Percentiles rank a stretch among this genome's conserved stretches.
Conservation (phyloP, 2,797 vertebrate species). For the Hafferia zeledoni region DNA sequence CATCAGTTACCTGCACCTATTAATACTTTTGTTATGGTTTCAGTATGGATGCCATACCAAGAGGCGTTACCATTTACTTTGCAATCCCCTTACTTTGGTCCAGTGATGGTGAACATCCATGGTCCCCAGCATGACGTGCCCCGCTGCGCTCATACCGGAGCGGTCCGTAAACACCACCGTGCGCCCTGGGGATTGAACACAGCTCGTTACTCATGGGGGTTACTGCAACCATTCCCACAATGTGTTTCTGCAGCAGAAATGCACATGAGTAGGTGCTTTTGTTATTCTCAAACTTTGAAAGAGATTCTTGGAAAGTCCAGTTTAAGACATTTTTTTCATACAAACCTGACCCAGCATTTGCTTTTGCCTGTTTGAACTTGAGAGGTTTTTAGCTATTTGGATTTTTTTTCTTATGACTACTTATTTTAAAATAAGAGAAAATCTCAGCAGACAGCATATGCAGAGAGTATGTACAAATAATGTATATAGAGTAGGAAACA, state of each 20-base stretch:
- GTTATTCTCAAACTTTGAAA: not conserved
- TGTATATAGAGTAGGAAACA: not conserved
- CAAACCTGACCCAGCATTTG: not conserved
- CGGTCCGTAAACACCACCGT: slow-evolving; percentile 90
- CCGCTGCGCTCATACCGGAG: slow-evolving; percentile 91
- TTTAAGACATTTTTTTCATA: not conserved
- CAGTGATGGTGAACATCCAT: slow-evolving; percentile 97
- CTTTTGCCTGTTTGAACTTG: not conserved
- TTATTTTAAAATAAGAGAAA: not conserved
- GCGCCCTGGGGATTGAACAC: slow-evolving; percentile 79
- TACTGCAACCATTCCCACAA: not conserved
- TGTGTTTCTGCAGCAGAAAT: not conserved
- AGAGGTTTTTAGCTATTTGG: not conserved
- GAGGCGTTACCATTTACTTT: not conserved
- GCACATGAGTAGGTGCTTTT: not conserved
- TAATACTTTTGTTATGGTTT: not conserved
- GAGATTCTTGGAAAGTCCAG: not conserved
- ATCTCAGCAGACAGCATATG: not conserved
- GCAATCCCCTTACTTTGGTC: slow-evolving; percentile 84
- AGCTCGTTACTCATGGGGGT: not conserved
- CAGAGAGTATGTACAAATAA: not conserved
- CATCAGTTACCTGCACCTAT: not conserved
- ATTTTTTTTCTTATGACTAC: not conserved
- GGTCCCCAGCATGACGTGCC: slow-evolving; percentile 93
- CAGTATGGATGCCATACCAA: not conserved